A percentile compares a stretch with the other conserved stretches of the same genome.
Evolutionary conservation across 2,113 vertebrate genomes (phyloP).

Genomic region (Murina feae): DNA sequence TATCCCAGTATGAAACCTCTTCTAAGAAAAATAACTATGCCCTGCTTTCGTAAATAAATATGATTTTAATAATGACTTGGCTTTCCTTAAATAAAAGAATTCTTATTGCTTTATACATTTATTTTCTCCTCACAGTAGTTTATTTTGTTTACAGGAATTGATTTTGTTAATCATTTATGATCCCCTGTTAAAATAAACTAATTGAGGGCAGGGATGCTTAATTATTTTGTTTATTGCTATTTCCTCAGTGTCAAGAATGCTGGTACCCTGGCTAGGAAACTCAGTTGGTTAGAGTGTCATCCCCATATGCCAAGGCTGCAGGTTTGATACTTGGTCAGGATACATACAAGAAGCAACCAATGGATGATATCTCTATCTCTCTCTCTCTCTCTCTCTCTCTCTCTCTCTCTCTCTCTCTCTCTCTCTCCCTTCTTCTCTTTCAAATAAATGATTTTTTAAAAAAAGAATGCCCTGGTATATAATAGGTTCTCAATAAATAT

Average conservation of each 20-base stretch:
- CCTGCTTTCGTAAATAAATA: conserved; percentile 34
- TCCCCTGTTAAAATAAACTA: not conserved
- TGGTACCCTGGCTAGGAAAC: not conserved
- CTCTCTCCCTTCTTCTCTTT: no score
- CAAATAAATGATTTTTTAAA: no score
- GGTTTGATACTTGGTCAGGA: not conserved
- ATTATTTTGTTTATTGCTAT: conserved; percentile 24
- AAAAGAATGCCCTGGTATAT: not conserved
- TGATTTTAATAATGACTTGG: not conserved
- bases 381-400: no score
- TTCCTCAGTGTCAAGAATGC: not conserved
- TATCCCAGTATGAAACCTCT: conserved; percentile 9
- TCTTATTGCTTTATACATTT: not conserved
- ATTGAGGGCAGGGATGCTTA: conserved; percentile 1
- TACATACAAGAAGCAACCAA: not conserved
- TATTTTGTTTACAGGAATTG: conserved; percentile 13
- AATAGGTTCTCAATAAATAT: not conserved
- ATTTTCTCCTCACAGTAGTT: conserved; percentile 17
- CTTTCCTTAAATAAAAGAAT: conserved; percentile 8
- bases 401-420: no score
- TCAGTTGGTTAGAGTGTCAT: not conserved
- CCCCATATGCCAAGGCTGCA: not conserved
- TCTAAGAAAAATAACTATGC: conserved; percentile 13
- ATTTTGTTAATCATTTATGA: not conserved
- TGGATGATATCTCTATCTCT: not conserved